phyloP scores from a whole-genome alignment of 2,888 invertebrate species.

The Callosobruchus maculatus region DNA sequence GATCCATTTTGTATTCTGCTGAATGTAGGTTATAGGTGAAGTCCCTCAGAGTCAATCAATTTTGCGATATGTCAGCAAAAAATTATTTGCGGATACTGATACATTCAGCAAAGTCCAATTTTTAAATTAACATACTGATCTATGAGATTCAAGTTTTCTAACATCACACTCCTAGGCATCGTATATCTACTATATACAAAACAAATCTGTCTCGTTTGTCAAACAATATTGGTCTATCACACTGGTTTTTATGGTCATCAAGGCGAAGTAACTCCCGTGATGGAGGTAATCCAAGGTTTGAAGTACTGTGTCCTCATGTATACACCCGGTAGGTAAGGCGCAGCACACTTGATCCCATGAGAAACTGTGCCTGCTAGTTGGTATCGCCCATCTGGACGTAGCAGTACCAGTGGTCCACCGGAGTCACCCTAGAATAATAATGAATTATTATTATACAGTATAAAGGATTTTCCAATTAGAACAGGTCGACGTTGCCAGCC shows the following conservation, averaged over 20 bases:
- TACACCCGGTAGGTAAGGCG: constrained; percentile 87
- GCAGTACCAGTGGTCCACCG: constrained; percentile 84
- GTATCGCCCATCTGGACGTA: constrained; percentile 80
- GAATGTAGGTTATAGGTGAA: too few species aligned
- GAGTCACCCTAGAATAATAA: constrained; percentile 74
- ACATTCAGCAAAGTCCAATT: too few species aligned
- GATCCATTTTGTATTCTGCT: too few species aligned
- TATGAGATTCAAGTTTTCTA: background rate
- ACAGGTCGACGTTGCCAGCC: too few species aligned
- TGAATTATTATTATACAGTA: background rate
- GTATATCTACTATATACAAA: background rate
- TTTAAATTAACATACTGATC: too few species aligned
- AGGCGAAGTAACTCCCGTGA: constrained; percentile 63
- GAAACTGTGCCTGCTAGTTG: constrained; percentile 88
- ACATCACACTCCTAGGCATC: background rate
- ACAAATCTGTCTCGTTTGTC: background rate
- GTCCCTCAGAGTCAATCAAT: too few species aligned
- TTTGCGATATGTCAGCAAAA: too few species aligned
- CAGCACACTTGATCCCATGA: constrained; percentile 92
- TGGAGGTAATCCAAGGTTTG: constrained; percentile 85
- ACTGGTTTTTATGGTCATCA: constrained; percentile 2
- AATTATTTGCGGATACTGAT: too few species aligned
- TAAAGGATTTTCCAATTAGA: too few species aligned
- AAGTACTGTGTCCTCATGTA: constrained; percentile 92
- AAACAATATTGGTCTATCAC: background rate